phyloP scores from a whole-genome alignment of 1,140 invertebrate genomes.

The Bombus sylvicola region DNA sequence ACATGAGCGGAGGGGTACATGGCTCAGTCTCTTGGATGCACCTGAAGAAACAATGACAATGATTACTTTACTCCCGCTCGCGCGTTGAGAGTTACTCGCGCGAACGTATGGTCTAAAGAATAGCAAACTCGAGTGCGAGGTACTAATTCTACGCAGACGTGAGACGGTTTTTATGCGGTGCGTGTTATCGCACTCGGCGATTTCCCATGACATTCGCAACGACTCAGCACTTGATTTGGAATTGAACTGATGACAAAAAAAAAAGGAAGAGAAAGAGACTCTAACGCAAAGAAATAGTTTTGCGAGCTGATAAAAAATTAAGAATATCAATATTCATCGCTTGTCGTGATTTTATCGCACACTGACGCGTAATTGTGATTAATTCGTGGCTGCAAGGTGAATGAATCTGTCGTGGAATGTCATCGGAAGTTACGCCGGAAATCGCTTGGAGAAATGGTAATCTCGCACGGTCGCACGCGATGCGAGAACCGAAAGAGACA shows the following conservation, averaged over 20 bases:
- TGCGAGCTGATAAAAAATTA: neutral
- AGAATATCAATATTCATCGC: no score
- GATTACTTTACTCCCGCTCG: slow-evolving; percentile 15
- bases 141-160: slow-evolving; percentile 48
- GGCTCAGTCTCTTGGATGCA: slow-evolving; percentile 66
- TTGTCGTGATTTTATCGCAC: neutral
- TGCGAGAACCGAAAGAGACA: slow-evolving; percentile 19
- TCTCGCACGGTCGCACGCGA: slow-evolving; percentile 18
- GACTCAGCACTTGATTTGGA: neutral
- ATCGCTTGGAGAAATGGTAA: slow-evolving; percentile 41
- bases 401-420: slow-evolving; percentile 20
- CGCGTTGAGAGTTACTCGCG: neutral
- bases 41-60: slow-evolving; percentile 64
- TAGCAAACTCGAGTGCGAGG: slow-evolving; percentile 43
- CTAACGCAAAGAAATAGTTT: neutral
- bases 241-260: neutral
- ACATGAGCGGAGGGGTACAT: slow-evolving; percentile 17
- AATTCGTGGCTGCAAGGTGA: neutral
- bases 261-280: neutral
- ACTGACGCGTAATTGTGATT: slow-evolving; percentile 5
- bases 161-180: slow-evolving; percentile 32
- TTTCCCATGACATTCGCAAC: slow-evolving; percentile 5
- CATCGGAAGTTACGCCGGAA: slow-evolving; percentile 32
- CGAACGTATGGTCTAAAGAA: slow-evolving; percentile 26
- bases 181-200: neutral